Conservation (phyloP, 2,113 vertebrate species). For the Sinocyclocheilus maitianheensis region DNA sequence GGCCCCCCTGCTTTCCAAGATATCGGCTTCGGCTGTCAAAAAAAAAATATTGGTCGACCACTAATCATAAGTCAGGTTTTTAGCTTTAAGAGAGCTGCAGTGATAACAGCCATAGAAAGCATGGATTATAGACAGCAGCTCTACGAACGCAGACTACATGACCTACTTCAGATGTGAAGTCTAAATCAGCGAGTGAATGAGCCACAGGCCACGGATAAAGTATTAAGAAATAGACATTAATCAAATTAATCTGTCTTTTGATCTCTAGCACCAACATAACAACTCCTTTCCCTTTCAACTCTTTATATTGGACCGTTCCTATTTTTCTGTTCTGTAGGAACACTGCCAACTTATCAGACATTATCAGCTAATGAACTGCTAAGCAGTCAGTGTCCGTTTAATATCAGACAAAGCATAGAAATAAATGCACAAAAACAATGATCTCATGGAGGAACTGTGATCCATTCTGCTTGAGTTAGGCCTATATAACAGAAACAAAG, state of each 20-base stretch:
- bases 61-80: not conserved
- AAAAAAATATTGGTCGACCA: too few relatives aligned
- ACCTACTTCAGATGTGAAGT: slow-evolving; percentile 21
- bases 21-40: too few relatives aligned
- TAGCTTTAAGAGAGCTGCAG: not conserved
- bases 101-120: not conserved
- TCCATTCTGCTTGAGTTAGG: not conserved
- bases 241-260: not conserved
- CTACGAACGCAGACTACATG: not conserved
- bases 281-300: not conserved
- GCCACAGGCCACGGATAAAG: not conserved
- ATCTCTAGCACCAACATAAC: not conserved
- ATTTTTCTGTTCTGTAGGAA: not conserved
- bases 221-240: slow-evolving; percentile 6
- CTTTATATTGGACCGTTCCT: not conserved
- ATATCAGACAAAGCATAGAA: not conserved
- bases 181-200: slow-evolving; percentile 19
- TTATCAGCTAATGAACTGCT: not conserved
- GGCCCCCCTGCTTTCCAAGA: too few relatives aligned
- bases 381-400: slow-evolving; percentile 24
- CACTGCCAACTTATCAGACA: not conserved
- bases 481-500: not conserved
- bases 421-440: not conserved
- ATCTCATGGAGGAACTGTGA: not conserved
- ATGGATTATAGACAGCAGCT: slow-evolving; percentile 21